Base-by-base conservation (phyloP, 2,113 vertebrate genomes). In the Gorsachius goisagi region DNA sequence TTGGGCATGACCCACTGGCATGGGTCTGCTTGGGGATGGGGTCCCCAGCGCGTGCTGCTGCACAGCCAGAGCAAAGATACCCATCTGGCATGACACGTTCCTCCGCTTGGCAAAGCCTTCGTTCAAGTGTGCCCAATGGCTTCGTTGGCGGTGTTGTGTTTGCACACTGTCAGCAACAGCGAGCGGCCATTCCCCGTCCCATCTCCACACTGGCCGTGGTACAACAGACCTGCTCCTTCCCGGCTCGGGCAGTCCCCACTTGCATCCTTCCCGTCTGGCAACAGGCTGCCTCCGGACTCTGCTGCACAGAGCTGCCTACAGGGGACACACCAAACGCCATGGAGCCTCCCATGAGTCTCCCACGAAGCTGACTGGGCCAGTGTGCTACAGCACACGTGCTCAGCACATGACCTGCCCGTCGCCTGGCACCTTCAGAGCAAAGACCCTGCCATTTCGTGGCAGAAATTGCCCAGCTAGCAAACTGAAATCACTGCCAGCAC, bases 251-350 rank as follows among this genome's bases (percentile, higher is more conserved):
- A n/a, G 58, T 13, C 44, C 27, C 27, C 19, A 3, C 15, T 22
- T 11, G 12, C 27, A n/a, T 12, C 35, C 45, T 52, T 27, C 19
- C 11, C 1, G 0, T 9, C 5, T 1, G 1, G 53, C 63, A n/a
- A 28, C 22, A 24, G 35, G 27, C 27, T 58, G 27, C 35, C 33
- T 45, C 22, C 37, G 4, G 14, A 30, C 33, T 33, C 41, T 41
- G 22, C 18, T 33, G 35, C 23, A 11, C 21, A 11, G 35, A 44
- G 37, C 22, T 33, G 64, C 73, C 77, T 3, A 0, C 19, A 44
- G 73, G 14, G 0, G 2, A 28, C 41, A 16, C 0, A 2, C 15
- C n/a, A 27, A 14, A 44, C 3, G 47, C 35, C 7, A 2, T 12
- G 0, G 49, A 56, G 50, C 16, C 28, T 59, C 67, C 37, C 5